Evolutionary conservation across 2,113 vertebrate species (phyloP).

Genomic region (Malurus alboscapulatus): DNA sequence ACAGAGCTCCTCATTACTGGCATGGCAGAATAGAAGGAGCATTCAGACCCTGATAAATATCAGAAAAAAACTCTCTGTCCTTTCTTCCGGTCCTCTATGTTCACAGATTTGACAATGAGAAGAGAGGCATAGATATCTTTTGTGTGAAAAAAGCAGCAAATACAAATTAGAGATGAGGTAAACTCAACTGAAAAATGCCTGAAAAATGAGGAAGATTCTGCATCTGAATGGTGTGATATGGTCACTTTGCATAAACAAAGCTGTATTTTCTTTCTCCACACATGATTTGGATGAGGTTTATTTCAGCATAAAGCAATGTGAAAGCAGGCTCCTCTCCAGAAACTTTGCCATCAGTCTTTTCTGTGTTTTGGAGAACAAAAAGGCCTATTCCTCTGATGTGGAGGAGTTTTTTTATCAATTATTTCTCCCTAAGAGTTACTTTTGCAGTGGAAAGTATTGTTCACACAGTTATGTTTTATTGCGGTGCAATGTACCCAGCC

Average conservation of each 20-base stretch:
- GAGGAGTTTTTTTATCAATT: background rate
- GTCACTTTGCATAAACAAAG: background rate
- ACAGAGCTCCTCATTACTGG: background rate
- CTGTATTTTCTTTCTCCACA: background rate
- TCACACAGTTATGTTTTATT: background rate
- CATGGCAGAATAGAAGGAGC: background rate
- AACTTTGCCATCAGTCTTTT: background rate
- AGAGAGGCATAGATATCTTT: background rate
- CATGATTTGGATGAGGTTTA: background rate
- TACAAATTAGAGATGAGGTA: background rate
- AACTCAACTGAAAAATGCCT: background rate
- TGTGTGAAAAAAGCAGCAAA: background rate
- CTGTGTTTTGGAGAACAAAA: background rate
- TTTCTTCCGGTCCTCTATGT: background rate
- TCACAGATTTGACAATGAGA: background rate
- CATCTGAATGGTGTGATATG: background rate
- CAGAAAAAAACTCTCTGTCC: background rate
- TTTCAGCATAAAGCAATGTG: background rate
- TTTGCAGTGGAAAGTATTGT: slow-evolving; percentile 52
- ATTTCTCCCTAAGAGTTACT: background rate
- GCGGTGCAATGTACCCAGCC: slow-evolving; percentile 21
- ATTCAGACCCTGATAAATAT: background rate
- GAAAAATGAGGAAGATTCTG: background rate
- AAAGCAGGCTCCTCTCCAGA: background rate
- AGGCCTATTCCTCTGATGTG: background rate